Percentiles rank a stretch among this genome's conserved stretches.
Evolutionary conservation across 1,140 invertebrate species (phyloP).

Genomic region (Coenobita brevimanus): DNA sequence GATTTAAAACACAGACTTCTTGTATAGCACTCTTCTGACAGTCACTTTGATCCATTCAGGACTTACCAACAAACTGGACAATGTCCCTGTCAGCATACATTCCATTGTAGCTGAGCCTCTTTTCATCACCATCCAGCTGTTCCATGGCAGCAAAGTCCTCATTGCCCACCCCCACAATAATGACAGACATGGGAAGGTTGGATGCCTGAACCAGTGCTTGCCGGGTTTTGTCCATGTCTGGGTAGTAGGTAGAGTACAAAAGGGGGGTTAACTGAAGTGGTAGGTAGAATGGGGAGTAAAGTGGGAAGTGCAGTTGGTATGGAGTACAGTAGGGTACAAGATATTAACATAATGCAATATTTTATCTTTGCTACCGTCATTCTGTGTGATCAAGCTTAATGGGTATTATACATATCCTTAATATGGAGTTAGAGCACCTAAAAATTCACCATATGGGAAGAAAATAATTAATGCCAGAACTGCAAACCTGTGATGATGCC

Average conservation of each 20-base stretch:
- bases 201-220: constrained; percentile 76
- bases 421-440: neutral
- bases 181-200: constrained; percentile 78
- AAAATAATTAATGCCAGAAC: neutral
- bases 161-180: no score
- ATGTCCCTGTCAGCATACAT: constrained; percentile 73
- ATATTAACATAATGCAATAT: no score
- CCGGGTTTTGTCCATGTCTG: constrained; percentile 72
- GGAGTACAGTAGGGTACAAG: no score
- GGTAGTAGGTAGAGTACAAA: neutral
- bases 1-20: no score
- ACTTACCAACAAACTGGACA: no score
- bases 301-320: neutral
- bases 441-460: no score
- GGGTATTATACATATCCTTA: no score
- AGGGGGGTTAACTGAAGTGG: neutral
- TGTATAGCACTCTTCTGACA: no score
- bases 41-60: no score
- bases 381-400: no score
- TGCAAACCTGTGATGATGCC: constrained; percentile 77
- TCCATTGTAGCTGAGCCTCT: constrained; percentile 71
- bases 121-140: constrained; percentile 73
- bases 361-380: no score
- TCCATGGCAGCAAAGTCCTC: constrained; percentile 75
- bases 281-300: no score